Evolutionary conservation across 2,797 vertebrate species (phyloP).

Genomic region (Enteromius viviparus): DNA sequence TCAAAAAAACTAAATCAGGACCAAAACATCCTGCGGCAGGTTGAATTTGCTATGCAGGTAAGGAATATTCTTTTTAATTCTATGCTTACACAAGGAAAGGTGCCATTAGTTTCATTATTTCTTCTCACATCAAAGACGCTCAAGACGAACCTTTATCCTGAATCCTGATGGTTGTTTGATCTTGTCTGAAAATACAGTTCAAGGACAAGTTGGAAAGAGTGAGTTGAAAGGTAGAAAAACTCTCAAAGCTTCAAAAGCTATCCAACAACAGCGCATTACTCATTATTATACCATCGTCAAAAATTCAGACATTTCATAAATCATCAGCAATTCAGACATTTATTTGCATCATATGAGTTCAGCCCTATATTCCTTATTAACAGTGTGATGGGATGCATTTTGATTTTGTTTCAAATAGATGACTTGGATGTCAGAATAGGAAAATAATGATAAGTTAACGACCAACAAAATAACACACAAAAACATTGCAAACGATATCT

Average conservation of each 20-base stretch:
- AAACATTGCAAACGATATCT: neutral
- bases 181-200: conserved; percentile 36
- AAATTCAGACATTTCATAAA: neutral
- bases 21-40: neutral
- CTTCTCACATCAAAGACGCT: conserved; percentile 28
- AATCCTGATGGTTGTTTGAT: conserved; percentile 33
- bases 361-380: neutral
- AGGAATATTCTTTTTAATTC: conserved; percentile 5
- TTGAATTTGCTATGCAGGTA: neutral
- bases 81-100: conserved; percentile 1
- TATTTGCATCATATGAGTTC: conserved; percentile 20
- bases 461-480: neutral
- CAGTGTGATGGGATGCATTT: neutral
- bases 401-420: conserved; percentile 18
- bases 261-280: conserved; percentile 22
- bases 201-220: conserved; percentile 22
- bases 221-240: conserved; percentile 23
- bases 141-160: conserved; percentile 19
- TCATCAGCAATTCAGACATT: conserved; percentile 18
- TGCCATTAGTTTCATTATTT: conserved; percentile 41
- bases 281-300: neutral
- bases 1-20: neutral
- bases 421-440: conserved; percentile 3
- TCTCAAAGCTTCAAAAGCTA: conserved; percentile 26
- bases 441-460: conserved; percentile 2